Evolutionary conservation across 2,888 invertebrate genomes (phyloP).

Genomic region (Volucella zonaria): DNA sequence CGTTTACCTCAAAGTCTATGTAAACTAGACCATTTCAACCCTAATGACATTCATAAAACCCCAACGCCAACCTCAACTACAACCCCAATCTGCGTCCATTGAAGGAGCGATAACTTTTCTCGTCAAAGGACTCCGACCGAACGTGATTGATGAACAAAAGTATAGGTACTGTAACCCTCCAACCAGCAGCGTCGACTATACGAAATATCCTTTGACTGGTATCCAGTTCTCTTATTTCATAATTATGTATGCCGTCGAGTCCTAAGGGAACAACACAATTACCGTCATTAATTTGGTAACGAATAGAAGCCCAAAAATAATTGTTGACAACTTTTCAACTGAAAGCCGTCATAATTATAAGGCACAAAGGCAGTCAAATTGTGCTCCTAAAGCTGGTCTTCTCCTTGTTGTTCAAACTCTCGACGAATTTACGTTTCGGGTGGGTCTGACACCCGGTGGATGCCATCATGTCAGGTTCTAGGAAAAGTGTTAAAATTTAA

Average conservation of each 20-base stretch:
- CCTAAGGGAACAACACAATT: slow-evolving; percentile 51
- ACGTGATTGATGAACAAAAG: slow-evolving; percentile 60
- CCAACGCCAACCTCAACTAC: slow-evolving; percentile 7
- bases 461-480: slow-evolving; percentile 11
- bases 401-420: slow-evolving; percentile 1
- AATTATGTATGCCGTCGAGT: slow-evolving; percentile 52
- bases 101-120: slow-evolving; percentile 45
- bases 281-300: slow-evolving; percentile 69
- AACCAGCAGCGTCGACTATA: neutral
- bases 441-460: slow-evolving; percentile 28
- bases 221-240: slow-evolving; percentile 47
- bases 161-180: neutral
- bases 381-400: slow-evolving; percentile 26
- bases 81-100: neutral
- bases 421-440: neutral
- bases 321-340: slow-evolving; percentile 60
- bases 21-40: slow-evolving; percentile 37
- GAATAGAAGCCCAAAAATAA: slow-evolving; percentile 54
- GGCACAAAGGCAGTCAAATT: slow-evolving; percentile 50
- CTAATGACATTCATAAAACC: slow-evolving; percentile 42
- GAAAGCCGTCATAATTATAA: slow-evolving; percentile 66
- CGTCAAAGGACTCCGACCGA: slow-evolving; percentile 44
- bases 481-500: slow-evolving; percentile 72
- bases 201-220: slow-evolving; percentile 3
- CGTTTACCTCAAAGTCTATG: slow-evolving; percentile 29